Percentiles rank a stretch among this genome's conserved stretches.
Evolutionary conservation across 2,888 invertebrate species (phyloP).

Genomic region (Torymus aiolomorphi): DNA sequence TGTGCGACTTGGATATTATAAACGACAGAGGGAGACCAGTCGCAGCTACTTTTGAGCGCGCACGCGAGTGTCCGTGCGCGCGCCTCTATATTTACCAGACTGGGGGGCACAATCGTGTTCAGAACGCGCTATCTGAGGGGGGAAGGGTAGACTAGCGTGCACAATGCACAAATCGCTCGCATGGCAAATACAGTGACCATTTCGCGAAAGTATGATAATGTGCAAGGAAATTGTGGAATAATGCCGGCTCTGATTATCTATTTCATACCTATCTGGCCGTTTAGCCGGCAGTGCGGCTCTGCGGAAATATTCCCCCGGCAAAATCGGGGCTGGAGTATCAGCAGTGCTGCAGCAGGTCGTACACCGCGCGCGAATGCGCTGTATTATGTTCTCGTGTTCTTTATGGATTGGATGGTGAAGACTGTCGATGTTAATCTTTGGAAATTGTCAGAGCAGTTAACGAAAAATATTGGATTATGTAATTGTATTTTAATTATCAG

Average conservation of each 20-base stretch:
- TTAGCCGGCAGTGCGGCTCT: not conserved
- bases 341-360: too few species aligned
- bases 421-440: too few species aligned
- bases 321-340: too few species aligned
- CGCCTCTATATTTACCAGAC: slow-evolving; percentile 34
- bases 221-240: slow-evolving; percentile 38
- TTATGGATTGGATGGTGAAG: too few species aligned
- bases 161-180: slow-evolving; percentile 24
- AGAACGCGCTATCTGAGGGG: not conserved
- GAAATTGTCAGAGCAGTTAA: too few species aligned
- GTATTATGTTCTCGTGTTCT: too few species aligned
- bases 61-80: not conserved
- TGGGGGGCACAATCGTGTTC: slow-evolving; percentile 25
- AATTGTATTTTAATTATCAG: too few species aligned
- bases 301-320: too few species aligned
- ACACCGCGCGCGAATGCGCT: too few species aligned
- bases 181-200: not conserved
- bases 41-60: slow-evolving; percentile 12
- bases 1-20: too few species aligned
- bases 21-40: not conserved
- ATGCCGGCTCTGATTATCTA: slow-evolving; percentile 38
- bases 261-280: slow-evolving; percentile 16
- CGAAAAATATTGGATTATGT: too few species aligned
- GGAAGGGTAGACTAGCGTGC: not conserved
- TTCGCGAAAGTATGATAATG: slow-evolving; percentile 43